Conservation (phyloP, 2,113 vertebrate species). For the Abramis brama region DNA sequence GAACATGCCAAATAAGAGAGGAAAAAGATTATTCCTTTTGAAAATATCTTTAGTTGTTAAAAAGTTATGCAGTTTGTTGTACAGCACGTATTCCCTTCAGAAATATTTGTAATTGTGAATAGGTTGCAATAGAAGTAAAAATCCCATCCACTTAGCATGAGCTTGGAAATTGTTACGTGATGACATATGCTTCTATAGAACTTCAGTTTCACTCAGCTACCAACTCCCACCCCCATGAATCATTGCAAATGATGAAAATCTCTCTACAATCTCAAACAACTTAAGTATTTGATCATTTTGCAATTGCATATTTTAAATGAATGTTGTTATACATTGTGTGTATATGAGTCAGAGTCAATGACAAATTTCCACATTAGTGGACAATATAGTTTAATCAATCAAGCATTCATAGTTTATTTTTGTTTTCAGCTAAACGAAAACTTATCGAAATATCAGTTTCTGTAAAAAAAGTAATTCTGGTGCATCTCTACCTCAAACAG, state of each 20-base stretch:
- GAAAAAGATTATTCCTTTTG: background rate
- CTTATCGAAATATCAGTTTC: too few relatives aligned
- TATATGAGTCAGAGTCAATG: background rate
- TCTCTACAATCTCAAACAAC: background rate
- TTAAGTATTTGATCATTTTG: background rate
- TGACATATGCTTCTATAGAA: background rate
- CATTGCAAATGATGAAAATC: background rate
- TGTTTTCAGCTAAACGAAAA: too few relatives aligned
- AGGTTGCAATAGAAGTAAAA: background rate
- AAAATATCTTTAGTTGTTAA: background rate
- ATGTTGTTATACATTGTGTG: too few relatives aligned
- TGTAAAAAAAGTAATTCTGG: too few relatives aligned
- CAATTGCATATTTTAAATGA: too few relatives aligned
- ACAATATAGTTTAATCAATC: background rate
- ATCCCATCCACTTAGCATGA: background rate
- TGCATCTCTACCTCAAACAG: background rate
- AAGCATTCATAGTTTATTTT: background rate
- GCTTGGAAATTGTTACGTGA: background rate
- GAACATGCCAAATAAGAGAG: background rate
- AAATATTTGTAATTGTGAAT: background rate
- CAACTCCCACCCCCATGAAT: background rate
- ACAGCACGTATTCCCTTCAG: background rate
- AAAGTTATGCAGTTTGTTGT: background rate
- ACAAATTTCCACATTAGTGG: background rate
- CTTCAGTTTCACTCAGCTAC: too few relatives aligned